phyloP scores from a whole-genome alignment of 2,797 vertebrate species.

The Valencia hispanica region DNA sequence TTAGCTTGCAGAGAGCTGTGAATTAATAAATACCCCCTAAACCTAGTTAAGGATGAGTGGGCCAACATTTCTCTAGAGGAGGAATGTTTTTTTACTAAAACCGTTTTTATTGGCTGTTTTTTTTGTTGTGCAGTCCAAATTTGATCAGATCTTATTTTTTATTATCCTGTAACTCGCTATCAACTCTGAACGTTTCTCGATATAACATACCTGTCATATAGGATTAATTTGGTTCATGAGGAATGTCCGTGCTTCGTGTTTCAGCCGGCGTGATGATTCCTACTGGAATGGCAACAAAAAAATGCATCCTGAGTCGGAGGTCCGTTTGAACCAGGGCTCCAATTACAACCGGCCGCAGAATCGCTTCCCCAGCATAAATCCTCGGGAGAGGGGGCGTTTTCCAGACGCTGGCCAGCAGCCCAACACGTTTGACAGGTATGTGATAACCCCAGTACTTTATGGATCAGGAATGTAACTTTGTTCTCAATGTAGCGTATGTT shows the following conservation, averaged over 20 bases:
- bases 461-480: neutral
- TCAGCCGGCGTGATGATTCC: conserved; percentile 88
- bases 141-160: neutral
- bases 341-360: conserved; percentile 92
- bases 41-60: no score
- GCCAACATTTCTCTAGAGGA: no score
- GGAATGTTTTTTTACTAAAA: no score
- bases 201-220: neutral
- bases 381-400: conserved; percentile 89
- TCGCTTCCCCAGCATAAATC: conserved; percentile 91
- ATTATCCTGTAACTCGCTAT: neutral
- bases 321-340: conserved; percentile 88
- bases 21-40: neutral
- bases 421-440: conserved; percentile 89
- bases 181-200: neutral
- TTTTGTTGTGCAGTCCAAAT: neutral
- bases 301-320: conserved; percentile 88
- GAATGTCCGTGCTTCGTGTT: conserved; percentile 27
- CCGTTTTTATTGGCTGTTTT: no score
- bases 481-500: neutral
- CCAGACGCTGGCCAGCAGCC: conserved; percentile 85
- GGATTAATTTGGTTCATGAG: neutral
- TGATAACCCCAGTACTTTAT: neutral
- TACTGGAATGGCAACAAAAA: conserved; percentile 97
- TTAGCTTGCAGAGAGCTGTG: neutral